phyloP scores from a whole-genome alignment of 2,888 invertebrate genomes.

The Seladonia tumulorum region DNA sequence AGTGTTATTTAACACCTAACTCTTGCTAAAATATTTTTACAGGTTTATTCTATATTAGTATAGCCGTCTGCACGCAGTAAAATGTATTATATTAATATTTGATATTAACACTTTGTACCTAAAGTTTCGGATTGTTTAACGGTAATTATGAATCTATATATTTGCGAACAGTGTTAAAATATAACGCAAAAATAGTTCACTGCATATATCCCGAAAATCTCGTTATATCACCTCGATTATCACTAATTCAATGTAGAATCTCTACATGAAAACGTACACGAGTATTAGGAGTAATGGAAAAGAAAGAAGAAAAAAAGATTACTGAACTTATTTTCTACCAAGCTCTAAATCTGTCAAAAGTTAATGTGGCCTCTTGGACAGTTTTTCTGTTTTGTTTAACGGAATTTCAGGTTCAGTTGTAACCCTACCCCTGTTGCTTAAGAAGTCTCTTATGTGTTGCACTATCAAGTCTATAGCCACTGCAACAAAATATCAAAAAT shows the following conservation, averaged over 20 bases:
- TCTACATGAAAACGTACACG: constrained; percentile 29
- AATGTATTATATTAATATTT: constrained; percentile 26
- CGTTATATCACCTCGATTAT: constrained; percentile 34
- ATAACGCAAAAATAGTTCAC: constrained; percentile 25
- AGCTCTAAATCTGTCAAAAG: constrained; percentile 30
- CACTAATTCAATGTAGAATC: constrained; percentile 27
- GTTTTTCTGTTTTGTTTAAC: constrained; percentile 75
- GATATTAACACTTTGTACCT: constrained; percentile 38
- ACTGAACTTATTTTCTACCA: constrained; percentile 27
- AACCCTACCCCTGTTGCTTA: constrained; percentile 87
- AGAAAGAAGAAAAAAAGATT: constrained; percentile 20
- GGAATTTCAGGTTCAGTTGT: constrained; percentile 78
- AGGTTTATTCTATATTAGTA: constrained; percentile 38
- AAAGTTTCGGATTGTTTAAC: constrained; percentile 23
- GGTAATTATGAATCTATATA: constrained; percentile 17
- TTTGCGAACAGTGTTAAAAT: constrained; percentile 14
- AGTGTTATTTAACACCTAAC: constrained; percentile 34
- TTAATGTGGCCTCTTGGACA: constrained; percentile 82
- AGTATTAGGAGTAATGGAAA: constrained; percentile 42
- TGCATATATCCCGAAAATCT: constrained; percentile 17
- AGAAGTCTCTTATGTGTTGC: constrained; percentile 97
- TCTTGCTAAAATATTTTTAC: constrained; percentile 35
- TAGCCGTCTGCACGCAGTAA: constrained; percentile 18
- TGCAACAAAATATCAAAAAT: constrained; percentile 85
- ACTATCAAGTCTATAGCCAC: constrained; percentile 99